phyloP scores from a whole-genome alignment of 2,113 vertebrate species.

The Edolisoma coerulescens region DNA sequence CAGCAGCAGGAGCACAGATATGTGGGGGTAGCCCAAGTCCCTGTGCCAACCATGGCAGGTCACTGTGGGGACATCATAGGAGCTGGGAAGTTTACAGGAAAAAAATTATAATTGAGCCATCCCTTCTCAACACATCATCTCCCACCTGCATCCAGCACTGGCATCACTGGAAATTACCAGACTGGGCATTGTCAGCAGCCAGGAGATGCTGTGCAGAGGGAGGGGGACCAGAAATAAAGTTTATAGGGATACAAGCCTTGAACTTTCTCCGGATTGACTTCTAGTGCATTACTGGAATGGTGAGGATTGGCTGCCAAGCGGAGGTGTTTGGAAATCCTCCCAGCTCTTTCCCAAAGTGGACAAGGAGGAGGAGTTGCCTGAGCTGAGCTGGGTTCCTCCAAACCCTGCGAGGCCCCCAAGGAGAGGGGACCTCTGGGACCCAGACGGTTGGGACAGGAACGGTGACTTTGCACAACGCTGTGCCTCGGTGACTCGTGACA shows the following conservation, averaged over 20 bases:
- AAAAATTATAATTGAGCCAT: neutral
- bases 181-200: neutral
- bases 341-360: neutral
- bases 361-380: neutral
- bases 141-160: neutral
- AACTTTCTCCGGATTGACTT: neutral
- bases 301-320: neutral
- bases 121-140: neutral
- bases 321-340: constrained; percentile 11
- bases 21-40: neutral
- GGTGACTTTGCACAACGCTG: neutral
- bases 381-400: neutral
- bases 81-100: neutral
- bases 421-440: neutral
- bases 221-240: neutral
- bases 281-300: rapidly evolving
- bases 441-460: rapidly evolving
- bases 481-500: neutral
- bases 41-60: neutral
- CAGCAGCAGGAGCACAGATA: neutral
- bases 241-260: neutral
- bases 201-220: neutral
- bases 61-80: rapidly evolving
- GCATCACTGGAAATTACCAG: neutral
- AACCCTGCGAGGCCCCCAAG: neutral